phyloP scores from a whole-genome alignment of 2,797 vertebrate genomes.

The Tragelaphus oryx region DNA sequence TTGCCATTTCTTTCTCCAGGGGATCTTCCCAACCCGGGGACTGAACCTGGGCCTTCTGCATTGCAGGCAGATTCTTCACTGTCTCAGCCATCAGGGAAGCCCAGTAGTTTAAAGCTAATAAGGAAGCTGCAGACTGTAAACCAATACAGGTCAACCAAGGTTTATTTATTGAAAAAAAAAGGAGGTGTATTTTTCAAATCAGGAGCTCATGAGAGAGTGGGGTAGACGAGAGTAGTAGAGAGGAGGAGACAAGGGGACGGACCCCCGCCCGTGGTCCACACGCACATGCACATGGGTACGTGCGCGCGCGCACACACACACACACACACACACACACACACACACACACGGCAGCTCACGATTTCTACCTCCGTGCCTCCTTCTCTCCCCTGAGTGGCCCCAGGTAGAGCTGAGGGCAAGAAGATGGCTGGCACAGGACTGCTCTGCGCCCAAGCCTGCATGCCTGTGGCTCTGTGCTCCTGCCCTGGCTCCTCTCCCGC shows the following conservation, averaged over 20 bases:
- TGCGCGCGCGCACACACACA: fast-evolving
- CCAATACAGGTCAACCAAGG: background rate
- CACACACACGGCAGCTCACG: background rate
- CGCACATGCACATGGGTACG: fast-evolving
- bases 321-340: background rate
- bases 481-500: background rate
- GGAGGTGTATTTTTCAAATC: background rate
- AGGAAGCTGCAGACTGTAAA: background rate
- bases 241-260: background rate
- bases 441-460: background rate
- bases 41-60: background rate
- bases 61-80: background rate
- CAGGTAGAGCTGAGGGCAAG: background rate
- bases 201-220: background rate
- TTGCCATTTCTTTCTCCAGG: background rate
- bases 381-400: background rate
- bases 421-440: background rate
- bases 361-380: background rate
- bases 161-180: background rate
- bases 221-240: background rate
- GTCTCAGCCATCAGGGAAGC: background rate
- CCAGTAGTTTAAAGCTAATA: background rate
- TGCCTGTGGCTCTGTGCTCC: background rate
- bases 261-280: fast-evolving
- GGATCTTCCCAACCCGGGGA: background rate